Percentiles rank a stretch among this genome's conserved stretches.
These are phyloP conservation scores for Chloropsis hardwickii DNA, from an alignment of 2,113 vertebrate genomes.

Conservation along the genomic window DNA sequence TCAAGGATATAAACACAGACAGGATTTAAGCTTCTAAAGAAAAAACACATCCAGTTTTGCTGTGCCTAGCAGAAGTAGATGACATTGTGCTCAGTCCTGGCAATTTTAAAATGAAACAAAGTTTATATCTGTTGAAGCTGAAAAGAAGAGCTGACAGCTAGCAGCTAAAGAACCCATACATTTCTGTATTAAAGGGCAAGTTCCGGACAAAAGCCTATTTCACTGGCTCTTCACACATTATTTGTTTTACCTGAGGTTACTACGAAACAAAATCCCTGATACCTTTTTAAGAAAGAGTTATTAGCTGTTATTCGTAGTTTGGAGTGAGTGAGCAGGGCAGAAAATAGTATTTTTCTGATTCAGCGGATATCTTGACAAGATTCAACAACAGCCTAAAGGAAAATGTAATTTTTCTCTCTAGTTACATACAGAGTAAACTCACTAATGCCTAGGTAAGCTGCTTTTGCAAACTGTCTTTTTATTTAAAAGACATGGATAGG, in stretches of 20 bases:
- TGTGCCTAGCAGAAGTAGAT: background rate
- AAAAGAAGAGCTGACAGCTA: background rate
- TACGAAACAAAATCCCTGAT: background rate
- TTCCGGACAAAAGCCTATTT: background rate
- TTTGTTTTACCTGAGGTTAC: background rate
- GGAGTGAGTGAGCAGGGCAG: background rate
- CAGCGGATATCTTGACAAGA: background rate
- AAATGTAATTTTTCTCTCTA: background rate
- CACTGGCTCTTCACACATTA: background rate
- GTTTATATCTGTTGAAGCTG: background rate
- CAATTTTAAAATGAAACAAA: background rate
- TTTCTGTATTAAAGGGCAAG: background rate
- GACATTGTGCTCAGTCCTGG: background rate
- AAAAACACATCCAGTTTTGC: accelerated
- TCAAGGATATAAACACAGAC: background rate
- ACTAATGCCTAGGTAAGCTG: background rate
- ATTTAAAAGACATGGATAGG: background rate
- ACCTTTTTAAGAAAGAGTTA: background rate
- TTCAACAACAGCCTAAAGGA: background rate
- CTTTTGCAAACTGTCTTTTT: background rate
- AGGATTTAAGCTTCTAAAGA: background rate
- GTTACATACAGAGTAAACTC: background rate
- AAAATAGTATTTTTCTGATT: background rate
- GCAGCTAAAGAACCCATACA: background rate
- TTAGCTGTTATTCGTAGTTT: background rate